Base-by-base conservation (phyloP, 2,888 invertebrate species). In the Chorisops tibialis region DNA sequence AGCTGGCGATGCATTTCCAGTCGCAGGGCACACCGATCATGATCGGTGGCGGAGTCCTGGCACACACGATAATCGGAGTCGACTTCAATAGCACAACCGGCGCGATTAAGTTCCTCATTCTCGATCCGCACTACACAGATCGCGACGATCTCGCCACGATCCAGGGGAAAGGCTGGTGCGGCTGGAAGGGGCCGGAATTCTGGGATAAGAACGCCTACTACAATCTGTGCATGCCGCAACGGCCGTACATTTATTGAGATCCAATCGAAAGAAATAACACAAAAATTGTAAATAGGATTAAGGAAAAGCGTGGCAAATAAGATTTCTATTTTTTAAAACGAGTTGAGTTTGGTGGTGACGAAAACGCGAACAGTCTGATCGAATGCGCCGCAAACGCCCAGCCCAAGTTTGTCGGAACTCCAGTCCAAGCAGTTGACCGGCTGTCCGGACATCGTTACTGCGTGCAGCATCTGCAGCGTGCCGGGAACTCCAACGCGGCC, bases 41-140 rank as follows among this genome's bases (percentile, higher is more conserved):
- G 99, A 97, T 99, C 70, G 99, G 97, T 87, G 99, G 99, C 19
- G 98, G 97, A 67, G 94, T 96, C 38, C 80, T 97, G 70, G 99
- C 99, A 1, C 98, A 99, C 75, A 99, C 99, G 47, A 97, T 99
- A 69, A 81, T 99, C 60, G 99, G 99, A 2, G 87, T 99, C 1
- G 91, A 93, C 74, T 93, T 88, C 73, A 89, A 94, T 75, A 84
- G 87, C 45, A 80, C 82, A 16, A 88, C 88, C 9, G 91, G 90
- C 18, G 89, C 91, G 65, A 83, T 90, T 0, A 88, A 89, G 70
- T 99, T 94, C 79, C 84, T 99, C n/a, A 92, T 99, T 69, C 81
- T 99, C 39, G 99, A 99, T 81, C 99, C 99, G 0, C 99, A 99
- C 79, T 99, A 95, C 77, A 96, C 93, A 0, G 98, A 95, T 0